Base-by-base conservation (phyloP, 2,888 invertebrate species). In the Scrobipalpa costella region DNA sequence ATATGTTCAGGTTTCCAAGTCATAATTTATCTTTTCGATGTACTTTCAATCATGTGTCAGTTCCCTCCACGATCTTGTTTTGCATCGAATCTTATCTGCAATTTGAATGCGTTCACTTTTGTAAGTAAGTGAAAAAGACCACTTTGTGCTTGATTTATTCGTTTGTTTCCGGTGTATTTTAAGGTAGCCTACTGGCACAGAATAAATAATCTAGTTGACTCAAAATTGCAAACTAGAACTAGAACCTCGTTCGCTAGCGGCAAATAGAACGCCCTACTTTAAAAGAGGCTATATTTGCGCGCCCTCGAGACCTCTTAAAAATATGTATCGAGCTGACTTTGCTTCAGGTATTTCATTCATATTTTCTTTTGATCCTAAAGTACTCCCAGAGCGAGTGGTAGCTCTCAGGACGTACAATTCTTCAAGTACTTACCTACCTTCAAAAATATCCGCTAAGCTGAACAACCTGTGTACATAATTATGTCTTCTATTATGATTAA, bases 351-450 rank as follows among this genome's bases (percentile, higher is more conserved):
- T 15, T n/a, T 7, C n/a, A 44, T 3, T 13, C 40, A 7, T 44
- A 44, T 44, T 44, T 44, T n/a, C n/a, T n/a, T 44, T 44, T n/a
- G 44, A 44, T n/a, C 44, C n/a, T 5, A n/a, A 44, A 15, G 40
- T 11, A 40, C 44, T 15, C 44, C 15, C 44, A 44, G 5, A 44
- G 15, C 44, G 44, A 44, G 44, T 44, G 15, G 44, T 7, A 44
- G 15, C 44, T 44, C 44, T 44, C 44, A 44, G 15, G 15, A 44
- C 2, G 6, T 7, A 15, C n/a, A n/a, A 44, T 15, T 15, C 15
- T 44, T 44, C 5, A 44, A 44, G 15, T 44, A 44, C 15, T 44
- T 44, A 27, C 27, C 5, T 27, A 27, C 27, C 5, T 15, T 15
- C n/a, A 44, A n/a, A 44, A 44, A 44, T 44, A 15, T 44, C 44